Evolutionary conservation across 2,797 vertebrate species (phyloP).

Genomic region (Xiphophorus birchmanni): DNA sequence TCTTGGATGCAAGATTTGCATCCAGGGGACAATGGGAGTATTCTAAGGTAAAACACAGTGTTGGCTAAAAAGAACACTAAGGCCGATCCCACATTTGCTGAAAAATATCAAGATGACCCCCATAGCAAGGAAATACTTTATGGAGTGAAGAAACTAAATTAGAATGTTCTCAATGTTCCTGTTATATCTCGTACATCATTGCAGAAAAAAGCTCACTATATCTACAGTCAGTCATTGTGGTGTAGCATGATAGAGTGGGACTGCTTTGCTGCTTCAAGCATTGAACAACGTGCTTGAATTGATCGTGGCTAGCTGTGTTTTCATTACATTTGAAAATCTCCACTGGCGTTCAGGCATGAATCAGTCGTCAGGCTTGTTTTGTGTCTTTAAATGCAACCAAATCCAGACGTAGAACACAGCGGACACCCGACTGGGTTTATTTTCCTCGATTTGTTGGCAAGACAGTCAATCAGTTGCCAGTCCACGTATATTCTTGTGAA

Average conservation of each 20-base stretch:
- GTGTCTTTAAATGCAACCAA: conserved; percentile 47
- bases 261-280: background rate
- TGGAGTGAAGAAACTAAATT: background rate
- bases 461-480: conserved; percentile 39
- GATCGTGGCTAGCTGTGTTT: background rate
- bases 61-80: background rate
- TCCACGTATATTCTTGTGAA: conserved; percentile 3
- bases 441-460: conserved; percentile 44
- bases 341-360: conserved; percentile 25
- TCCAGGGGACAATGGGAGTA: background rate
- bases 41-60: background rate
- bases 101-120: background rate
- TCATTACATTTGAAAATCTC: conserved; percentile 41
- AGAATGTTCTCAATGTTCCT: background rate
- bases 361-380: conserved; percentile 29
- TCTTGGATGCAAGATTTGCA: too few species aligned
- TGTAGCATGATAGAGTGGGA: background rate
- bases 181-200: background rate
- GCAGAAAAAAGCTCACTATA: background rate
- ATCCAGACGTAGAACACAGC: conserved; percentile 33
- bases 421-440: conserved; percentile 27
- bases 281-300: background rate
- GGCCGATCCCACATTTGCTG: background rate
- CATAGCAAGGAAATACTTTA: background rate
- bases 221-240: background rate